Base-by-base conservation (phyloP, 2,797 vertebrate species). In the Micrastur ruficollis region DNA sequence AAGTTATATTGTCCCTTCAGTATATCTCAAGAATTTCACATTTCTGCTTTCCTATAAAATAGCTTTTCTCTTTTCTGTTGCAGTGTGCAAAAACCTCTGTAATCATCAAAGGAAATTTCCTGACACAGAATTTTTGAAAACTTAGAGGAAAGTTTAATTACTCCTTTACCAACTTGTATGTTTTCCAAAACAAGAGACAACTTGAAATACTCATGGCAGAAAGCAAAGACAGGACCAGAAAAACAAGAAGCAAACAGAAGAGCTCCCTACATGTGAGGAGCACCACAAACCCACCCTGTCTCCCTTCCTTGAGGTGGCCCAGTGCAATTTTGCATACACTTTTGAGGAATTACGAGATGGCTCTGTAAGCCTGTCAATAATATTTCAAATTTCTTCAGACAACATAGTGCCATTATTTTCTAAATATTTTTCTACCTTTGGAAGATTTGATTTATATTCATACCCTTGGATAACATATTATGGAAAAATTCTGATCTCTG, bases 191-290 rank as follows among this genome's bases (percentile, higher is more conserved):
- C 10, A 62, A 8, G 23, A 58, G 19, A 20, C 1, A 11, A 15
- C 3, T 72, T 55, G 40, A 27, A 84, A 68, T 68, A 44, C 5
- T 75, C 1, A 0, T 5, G 25, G 15, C 6, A 79, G 8, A 65
- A 79, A 68, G 13, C 10, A 78, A 90, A 59, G 3, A 7, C 1
- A 2, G 18, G 52, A 63, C 12, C 3, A 73, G 34, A 72, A 47
- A 56, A 8, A 0, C 6, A 38, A 42, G 3, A 26, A 52, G 8
- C 20, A 74, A 65, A 34, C 21, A 56, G 25, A 71, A 53, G 25
- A 82, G 25, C 17, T 76, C 12, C 4, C 8, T 52, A 1, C 0
- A 0, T 31, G 23, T 53, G 19, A 89, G 23, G 2, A 62, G 6
- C 32, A 26, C 10, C 34, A 46, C 4, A 78, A 70, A 34, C 8